Percentiles rank a stretch among this genome's conserved stretches.
These are phyloP conservation scores for Danionella cerebrum DNA, from an alignment of 2,113 vertebrate genomes.

Conservation along the genomic window DNA sequence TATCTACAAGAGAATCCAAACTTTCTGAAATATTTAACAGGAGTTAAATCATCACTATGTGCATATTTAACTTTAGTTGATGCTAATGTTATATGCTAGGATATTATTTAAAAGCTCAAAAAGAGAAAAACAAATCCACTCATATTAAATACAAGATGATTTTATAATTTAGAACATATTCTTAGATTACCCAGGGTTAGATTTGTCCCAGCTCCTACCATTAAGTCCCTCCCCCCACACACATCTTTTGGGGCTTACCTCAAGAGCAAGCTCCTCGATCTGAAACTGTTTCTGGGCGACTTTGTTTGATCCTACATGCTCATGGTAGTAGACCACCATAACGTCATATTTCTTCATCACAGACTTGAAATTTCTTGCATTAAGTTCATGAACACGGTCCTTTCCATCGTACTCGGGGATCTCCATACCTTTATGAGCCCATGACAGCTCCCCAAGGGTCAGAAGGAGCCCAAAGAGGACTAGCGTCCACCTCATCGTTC, in stretches of 20 bases:
- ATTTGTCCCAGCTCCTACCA: neutral
- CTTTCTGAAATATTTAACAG: no score
- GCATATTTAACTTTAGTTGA: no score
- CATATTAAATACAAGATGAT: no score
- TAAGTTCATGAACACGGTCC: constrained; percentile 79
- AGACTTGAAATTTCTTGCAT: constrained; percentile 78
- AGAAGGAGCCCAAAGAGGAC: constrained; percentile 64
- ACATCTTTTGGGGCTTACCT: constrained; percentile 79
- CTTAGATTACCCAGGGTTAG: neutral
- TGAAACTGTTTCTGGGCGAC: constrained; percentile 79
- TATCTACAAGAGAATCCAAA: no score
- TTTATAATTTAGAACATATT: no score
- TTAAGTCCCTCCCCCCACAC: neutral
- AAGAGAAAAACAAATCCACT: no score
- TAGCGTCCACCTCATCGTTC: constrained; percentile 68
- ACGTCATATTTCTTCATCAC: constrained; percentile 83
- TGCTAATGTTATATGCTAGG: no score
- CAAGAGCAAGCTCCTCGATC: constrained; percentile 80
- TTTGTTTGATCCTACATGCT: constrained; percentile 72
- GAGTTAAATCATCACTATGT: no score
- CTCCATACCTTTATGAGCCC: constrained; percentile 70
- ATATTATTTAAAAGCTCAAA: no score
- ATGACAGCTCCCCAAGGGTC: constrained; percentile 50
- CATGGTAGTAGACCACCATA: constrained; percentile 82
- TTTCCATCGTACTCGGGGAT: constrained; percentile 80